These are phyloP conservation scores for Actinia tenebrosa DNA, from an alignment of 64 coral and sea anemone genomes.

Conservation along the genomic window DNA sequence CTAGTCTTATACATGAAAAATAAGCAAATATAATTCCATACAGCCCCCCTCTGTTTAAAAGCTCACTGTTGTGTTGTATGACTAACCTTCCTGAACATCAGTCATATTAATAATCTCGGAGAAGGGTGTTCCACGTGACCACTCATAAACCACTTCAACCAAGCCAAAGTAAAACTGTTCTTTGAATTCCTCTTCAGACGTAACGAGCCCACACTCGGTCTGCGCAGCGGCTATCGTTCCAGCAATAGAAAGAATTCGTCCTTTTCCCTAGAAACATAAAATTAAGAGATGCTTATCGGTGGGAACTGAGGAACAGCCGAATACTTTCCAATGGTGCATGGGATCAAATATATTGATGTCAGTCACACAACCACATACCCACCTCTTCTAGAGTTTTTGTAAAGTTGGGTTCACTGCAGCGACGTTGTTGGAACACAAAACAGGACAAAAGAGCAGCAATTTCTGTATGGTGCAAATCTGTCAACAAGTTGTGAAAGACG, in stretches of 20 bases:
- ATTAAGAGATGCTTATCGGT: too few species aligned
- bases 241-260: slow-evolving; percentile 61
- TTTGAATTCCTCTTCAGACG: slow-evolving; percentile 71
- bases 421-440: slow-evolving; percentile 90
- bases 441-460: slow-evolving; percentile 93
- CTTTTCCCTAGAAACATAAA: slow-evolving; percentile 56
- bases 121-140: slow-evolving; percentile 90
- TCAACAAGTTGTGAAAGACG: slow-evolving; percentile 80
- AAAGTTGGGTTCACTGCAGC: slow-evolving; percentile 82
- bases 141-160: slow-evolving; percentile 91
- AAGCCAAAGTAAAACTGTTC: slow-evolving; percentile 90
- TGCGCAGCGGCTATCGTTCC: slow-evolving; percentile 53
- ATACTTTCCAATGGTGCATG: too few species aligned
- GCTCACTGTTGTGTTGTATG: too few species aligned
- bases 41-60: too few species aligned
- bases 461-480: slow-evolving; percentile 72
- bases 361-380: neutral
- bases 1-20: too few species aligned
- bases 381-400: slow-evolving; percentile 81
- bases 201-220: slow-evolving; percentile 69
- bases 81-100: slow-evolving; percentile 96
- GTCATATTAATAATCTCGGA: slow-evolving; percentile 88
- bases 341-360: too few species aligned
- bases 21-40: too few species aligned
- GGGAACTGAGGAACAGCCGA: too few species aligned